A percentile compares a stretch with the other conserved stretches of the same genome.
Evolutionary conservation across 2,797 vertebrate species (phyloP).

Genomic region (Psittacula echo): DNA sequence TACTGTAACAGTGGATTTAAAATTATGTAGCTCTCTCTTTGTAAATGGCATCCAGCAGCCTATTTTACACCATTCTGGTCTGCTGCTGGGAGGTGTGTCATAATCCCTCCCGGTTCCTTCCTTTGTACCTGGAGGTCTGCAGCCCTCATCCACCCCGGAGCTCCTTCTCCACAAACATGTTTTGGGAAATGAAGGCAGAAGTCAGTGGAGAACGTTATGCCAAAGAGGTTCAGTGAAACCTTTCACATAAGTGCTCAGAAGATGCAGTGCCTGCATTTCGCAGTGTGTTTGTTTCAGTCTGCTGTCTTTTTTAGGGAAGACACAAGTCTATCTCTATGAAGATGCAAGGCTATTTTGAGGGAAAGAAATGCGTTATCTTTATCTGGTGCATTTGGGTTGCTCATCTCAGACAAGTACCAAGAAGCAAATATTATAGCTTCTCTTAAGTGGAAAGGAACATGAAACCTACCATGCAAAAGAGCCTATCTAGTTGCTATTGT

Average conservation of each 20-base stretch:
- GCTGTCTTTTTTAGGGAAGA: background rate
- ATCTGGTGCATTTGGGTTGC: background rate
- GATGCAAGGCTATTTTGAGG: background rate
- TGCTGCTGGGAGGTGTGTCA: accelerated
- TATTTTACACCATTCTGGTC: background rate
- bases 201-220: background rate
- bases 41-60: background rate
- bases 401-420: background rate
- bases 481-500: accelerated
- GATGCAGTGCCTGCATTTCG: background rate
- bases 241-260: background rate
- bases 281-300: background rate
- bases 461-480: background rate
- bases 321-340: background rate
- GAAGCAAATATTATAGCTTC: background rate
- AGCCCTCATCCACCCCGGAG: background rate
- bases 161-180: background rate
- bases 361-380: background rate
- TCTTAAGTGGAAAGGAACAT: background rate
- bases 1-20: background rate
- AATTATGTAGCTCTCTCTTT: background rate
- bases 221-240: background rate
- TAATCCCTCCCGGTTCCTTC: background rate
- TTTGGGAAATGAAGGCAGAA: background rate
- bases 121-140: background rate